Evolutionary conservation across 2,113 vertebrate species (phyloP).

Genomic region (Albula goreensis): DNA sequence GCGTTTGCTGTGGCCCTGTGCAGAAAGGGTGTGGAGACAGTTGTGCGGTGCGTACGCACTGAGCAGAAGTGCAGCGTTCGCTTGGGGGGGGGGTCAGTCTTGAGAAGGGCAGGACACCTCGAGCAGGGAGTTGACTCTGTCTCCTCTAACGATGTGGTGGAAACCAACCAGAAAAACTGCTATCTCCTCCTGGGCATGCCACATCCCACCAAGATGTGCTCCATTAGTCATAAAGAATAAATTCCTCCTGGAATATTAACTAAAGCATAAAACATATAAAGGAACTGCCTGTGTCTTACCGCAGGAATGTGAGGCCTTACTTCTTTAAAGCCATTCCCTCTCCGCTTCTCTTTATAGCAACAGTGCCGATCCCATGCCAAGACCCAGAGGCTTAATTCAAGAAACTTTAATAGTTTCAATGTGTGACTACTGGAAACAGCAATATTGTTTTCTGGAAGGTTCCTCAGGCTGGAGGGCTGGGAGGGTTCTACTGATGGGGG

Average conservation of each 20-base stretch:
- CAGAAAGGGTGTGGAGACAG: too few species aligned
- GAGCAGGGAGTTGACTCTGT: constrained; percentile 29
- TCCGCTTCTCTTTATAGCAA: constrained; percentile 53
- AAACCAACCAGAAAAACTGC: constrained; percentile 41
- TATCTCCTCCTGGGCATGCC: constrained; percentile 50
- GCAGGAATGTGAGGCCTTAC: constrained; percentile 63
- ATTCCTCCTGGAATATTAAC: constrained; percentile 67
- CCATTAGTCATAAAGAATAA: constrained; percentile 64
- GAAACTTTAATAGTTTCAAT: constrained; percentile 70
- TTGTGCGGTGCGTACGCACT: background rate
- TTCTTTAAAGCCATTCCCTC: constrained; percentile 63
- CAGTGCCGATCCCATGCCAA: constrained; percentile 58
- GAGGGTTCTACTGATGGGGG: background rate
- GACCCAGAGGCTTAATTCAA: constrained; percentile 64
- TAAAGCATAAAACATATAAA: constrained; percentile 66
- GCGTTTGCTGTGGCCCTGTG: too few species aligned
- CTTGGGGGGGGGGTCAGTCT: background rate
- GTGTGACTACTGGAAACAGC: constrained; percentile 71
- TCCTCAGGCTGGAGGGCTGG: constrained; percentile 31
- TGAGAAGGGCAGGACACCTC: constrained; percentile 27
- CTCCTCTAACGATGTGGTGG: constrained; percentile 42
- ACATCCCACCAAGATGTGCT: constrained; percentile 57
- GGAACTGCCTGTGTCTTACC: constrained; percentile 69
- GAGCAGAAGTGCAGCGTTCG: background rate
- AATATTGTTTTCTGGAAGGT: constrained; percentile 47